Evolutionary conservation across 1,140 invertebrate genomes (phyloP).

Genomic region (Coenobita brevimanus): DNA sequence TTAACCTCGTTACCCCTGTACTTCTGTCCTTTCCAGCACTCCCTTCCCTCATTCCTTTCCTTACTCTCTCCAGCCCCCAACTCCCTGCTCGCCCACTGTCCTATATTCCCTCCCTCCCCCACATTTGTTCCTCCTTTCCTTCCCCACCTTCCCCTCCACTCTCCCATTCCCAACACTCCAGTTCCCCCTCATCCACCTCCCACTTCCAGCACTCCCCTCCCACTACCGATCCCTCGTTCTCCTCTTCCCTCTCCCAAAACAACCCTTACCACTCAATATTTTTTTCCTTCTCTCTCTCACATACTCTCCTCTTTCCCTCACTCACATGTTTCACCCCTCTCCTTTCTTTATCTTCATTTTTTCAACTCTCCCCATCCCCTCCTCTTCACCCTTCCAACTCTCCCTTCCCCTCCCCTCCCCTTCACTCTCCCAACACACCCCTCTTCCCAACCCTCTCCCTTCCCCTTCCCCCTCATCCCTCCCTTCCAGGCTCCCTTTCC

Average conservation of each 20-base stretch:
- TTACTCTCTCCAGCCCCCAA: no score
- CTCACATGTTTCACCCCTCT: background rate
- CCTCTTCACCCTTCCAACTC: background rate
- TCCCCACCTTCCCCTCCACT: no score
- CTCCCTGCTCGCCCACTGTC: no score
- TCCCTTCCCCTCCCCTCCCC: background rate
- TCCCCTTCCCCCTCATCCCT: no score
- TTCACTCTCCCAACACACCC: background rate
- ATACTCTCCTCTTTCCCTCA: background rate
- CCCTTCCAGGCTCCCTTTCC: background rate
- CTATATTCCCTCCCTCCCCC: background rate
- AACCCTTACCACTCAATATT: background rate
- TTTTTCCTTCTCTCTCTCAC: background rate
- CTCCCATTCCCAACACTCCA: no score
- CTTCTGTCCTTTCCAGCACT: background rate
- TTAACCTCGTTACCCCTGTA: background rate
- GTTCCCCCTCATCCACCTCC: no score
- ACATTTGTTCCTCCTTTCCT: background rate
- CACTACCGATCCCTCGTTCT: no score
- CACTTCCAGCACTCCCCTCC: no score
- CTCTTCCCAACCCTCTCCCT: background rate
- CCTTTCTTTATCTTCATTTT: background rate
- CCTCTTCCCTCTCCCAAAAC: background rate
- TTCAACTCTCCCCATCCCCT: background rate
- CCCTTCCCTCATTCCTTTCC: constrained; percentile 1